Base-by-base conservation (phyloP, 2,797 vertebrate genomes). In the Choloepus didactylus region DNA sequence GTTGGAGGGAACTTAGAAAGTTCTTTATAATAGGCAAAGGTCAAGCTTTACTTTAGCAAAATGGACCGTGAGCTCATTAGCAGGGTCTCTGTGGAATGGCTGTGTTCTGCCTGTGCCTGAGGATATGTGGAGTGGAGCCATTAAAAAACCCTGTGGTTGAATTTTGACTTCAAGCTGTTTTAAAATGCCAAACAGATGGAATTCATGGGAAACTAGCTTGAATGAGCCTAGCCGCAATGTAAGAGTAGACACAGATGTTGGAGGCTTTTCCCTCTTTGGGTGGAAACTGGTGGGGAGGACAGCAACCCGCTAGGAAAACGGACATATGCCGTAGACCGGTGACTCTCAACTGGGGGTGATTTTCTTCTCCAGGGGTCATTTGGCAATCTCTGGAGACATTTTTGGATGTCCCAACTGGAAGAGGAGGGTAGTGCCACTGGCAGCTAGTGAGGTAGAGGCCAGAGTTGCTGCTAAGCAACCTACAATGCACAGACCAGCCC, bases 151-250 rank as follows among this genome's bases (percentile, higher is more conserved):
- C 94, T 94, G 92, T 93, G 94, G 92, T 87, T 96, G 93, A 73
- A 82, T 96, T 95, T 93, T 94, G 91, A 95, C 70, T 92, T 86
- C 15, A 76, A 80, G 66, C 54, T 83, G 14, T 93, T 96, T 94
- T 73, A 72, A 96, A 97, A 83, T 93, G 91, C 81, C 96, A 87
- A 60, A 60, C 64, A 31, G 80, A 77, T 35, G 27, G 83, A 93
- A 80, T 94, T 95, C 95, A 73, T 67, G 73, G 91, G 92, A 95
- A 77, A 72, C 56, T 73, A 70, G 46, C 89, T 95, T 95, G 80
- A 95, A 70, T 89, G 87, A 93, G 94, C 51, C 72, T 72, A 85
- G 84, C 85, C 72, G 72, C 56, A 69, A 35, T 15, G 62, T 70
- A 87, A 54, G 54, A 46, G 41, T 54, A 21, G n/a, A 51, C n/a